Conservation (phyloP, 2,797 vertebrate genomes). For the Channallabes apus region DNA sequence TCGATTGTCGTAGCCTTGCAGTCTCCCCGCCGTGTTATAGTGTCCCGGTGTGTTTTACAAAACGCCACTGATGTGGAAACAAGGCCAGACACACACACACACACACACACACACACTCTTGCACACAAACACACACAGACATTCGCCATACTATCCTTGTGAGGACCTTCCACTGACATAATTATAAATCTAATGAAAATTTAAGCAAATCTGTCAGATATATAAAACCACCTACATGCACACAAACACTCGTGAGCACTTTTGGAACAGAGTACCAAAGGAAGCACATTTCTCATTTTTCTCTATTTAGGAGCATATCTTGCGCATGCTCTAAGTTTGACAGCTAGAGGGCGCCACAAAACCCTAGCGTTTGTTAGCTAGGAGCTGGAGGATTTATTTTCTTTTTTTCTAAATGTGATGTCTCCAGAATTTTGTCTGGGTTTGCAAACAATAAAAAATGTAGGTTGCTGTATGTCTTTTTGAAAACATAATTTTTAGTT, state of each 20-base stretch:
- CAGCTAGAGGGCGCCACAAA: background rate
- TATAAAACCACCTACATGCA: background rate
- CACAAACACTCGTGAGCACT: background rate
- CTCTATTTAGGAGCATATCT: background rate
- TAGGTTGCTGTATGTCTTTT: background rate
- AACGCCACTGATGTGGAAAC: constrained; percentile 41
- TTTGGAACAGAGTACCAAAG: background rate
- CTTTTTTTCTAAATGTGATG: background rate
- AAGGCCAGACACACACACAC: background rate
- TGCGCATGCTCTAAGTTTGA: background rate
- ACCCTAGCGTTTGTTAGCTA: background rate
- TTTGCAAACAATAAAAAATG: background rate
- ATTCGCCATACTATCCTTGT: background rate
- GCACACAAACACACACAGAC: background rate
- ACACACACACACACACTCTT: background rate
- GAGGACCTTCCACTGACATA: background rate
- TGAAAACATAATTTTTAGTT: background rate
- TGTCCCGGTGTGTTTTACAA: constrained; percentile 35
- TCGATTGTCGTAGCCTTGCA: constrained; percentile 49
- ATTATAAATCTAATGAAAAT: background rate
- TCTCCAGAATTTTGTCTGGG: background rate
- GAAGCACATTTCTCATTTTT: background rate
- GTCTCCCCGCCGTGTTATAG: constrained; percentile 37
- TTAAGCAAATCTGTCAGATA: background rate
- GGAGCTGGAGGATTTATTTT: background rate